A percentile compares a stretch with the other conserved stretches of the same genome.
Evolutionary conservation across 2,888 invertebrate genomes (phyloP).

Genomic region (Acrocera orbiculus): DNA sequence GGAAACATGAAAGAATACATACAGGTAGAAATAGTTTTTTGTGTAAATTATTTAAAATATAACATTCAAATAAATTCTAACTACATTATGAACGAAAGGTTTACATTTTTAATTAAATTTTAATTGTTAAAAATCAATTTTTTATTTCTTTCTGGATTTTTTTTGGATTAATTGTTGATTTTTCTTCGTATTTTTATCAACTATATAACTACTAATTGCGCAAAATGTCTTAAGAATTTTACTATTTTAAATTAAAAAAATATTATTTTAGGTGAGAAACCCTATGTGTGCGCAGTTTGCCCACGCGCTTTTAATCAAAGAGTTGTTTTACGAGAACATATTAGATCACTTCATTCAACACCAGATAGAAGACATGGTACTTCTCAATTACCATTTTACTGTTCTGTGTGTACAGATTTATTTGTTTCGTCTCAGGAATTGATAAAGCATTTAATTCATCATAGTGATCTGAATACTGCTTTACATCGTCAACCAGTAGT

Average conservation of each 20-base stretch:
- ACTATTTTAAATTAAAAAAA: no score
- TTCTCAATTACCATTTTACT: no score
- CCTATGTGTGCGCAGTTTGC: constrained; percentile 73
- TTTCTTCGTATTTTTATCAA: background rate
- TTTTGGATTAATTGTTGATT: no score
- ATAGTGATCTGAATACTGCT: constrained; percentile 72
- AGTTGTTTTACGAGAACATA: constrained; percentile 68
- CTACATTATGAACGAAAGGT: no score
- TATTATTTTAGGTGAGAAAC: constrained; percentile 46
- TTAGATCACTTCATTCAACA: constrained; percentile 70
- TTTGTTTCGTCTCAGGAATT: constrained; percentile 54
- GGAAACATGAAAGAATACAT: constrained; percentile 73
- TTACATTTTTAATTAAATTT: background rate
- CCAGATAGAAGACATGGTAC: constrained; percentile 52
- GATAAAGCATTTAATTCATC: constrained; percentile 67
- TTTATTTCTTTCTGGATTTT: background rate
- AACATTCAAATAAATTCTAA: background rate
- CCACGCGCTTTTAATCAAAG: constrained; percentile 76
- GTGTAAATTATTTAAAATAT: background rate
- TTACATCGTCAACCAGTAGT: constrained; percentile 58
- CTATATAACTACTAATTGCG: no score
- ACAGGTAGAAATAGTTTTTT: constrained; percentile 39
- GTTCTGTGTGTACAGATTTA: constrained; percentile 57
- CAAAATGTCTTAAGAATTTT: no score
- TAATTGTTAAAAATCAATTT: background rate